phyloP scores from a whole-genome alignment of 2,797 vertebrate species.

The Amniataba percoides region DNA sequence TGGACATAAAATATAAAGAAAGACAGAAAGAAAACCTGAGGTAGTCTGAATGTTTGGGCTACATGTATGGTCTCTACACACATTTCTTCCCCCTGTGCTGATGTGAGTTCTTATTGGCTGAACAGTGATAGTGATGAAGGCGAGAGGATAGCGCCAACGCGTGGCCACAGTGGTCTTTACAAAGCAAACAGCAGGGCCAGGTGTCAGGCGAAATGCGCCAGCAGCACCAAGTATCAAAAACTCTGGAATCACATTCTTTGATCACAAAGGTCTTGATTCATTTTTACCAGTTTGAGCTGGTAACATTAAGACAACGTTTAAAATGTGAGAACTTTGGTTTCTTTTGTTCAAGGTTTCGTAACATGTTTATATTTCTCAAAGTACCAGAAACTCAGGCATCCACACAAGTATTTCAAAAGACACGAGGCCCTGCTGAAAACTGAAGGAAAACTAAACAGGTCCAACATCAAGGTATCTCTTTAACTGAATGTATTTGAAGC shows the following conservation, averaged over 20 bases:
- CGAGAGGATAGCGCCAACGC: neutral
- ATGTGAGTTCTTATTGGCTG: neutral
- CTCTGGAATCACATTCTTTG: neutral
- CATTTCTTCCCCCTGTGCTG: neutral
- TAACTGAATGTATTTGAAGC: constrained; percentile 44
- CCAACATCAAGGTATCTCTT: constrained; percentile 75
- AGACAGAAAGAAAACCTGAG: constrained; percentile 58
- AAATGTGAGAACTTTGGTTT: constrained; percentile 6
- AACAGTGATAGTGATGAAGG: neutral
- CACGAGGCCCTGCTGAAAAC: neutral
- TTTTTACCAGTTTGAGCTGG: neutral
- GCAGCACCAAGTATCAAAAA: neutral
- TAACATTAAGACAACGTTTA: neutral
- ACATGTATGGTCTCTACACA: constrained; percentile 20
- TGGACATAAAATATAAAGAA: neutral
- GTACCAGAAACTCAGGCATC: neutral
- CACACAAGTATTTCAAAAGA: neutral
- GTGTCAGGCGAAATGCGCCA: neutral
- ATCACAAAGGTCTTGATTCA: neutral
- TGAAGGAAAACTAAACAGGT: neutral
- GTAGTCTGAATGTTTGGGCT: constrained; percentile 68
- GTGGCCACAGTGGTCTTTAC: constrained; percentile 1
- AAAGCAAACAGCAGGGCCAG: neutral
- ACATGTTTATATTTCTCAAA: neutral
- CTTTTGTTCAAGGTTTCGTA: neutral